A percentile compares a stretch with the other conserved stretches of the same genome.
Conservation (phyloP, 2,888 invertebrate genomes). For the Melieria picta region DNA sequence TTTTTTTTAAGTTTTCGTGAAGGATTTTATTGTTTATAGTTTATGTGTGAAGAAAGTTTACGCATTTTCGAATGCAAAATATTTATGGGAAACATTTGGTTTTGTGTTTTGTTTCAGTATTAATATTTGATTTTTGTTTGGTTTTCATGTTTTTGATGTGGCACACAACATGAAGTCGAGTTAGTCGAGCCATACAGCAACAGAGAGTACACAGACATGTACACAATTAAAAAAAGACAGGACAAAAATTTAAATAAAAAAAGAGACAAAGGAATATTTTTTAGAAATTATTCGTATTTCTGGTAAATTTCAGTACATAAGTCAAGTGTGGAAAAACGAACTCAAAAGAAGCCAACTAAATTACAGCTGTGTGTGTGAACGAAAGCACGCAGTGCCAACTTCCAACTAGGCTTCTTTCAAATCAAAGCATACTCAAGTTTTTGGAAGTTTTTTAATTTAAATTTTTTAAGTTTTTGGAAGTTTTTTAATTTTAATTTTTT, state of each 20-base stretch:
- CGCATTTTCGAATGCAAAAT: conserved; percentile 26
- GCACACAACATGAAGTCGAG: conserved; percentile 3
- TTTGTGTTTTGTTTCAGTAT: conserved; percentile 35
- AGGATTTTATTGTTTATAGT: conserved; percentile 48
- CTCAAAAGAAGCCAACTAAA: background rate
- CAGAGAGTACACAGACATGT: conserved; percentile 43
- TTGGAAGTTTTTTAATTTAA: no score
- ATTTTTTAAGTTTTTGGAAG: no score
- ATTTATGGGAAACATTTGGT: conserved; percentile 43
- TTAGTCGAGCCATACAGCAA: conserved; percentile 24
- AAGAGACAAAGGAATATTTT: conserved; percentile 20
- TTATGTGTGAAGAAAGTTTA: background rate
- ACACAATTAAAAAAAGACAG: conserved; percentile 45
- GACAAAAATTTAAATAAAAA: conserved; percentile 43
- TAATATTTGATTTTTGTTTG: conserved; percentile 30
- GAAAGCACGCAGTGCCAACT: no score
- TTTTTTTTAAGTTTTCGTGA: conserved; percentile 41
- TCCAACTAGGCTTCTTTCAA: no score
- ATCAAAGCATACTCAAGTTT: no score
- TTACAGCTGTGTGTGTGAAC: conserved; percentile 7
- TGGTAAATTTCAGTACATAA: no score
- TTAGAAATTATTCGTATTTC: background rate
- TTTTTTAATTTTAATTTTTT: no score
- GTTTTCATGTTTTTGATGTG: conserved; percentile 11
- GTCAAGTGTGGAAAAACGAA: no score